phyloP scores from a whole-genome alignment of 1,140 invertebrate species.

The Metopolophium dirhodum region DNA sequence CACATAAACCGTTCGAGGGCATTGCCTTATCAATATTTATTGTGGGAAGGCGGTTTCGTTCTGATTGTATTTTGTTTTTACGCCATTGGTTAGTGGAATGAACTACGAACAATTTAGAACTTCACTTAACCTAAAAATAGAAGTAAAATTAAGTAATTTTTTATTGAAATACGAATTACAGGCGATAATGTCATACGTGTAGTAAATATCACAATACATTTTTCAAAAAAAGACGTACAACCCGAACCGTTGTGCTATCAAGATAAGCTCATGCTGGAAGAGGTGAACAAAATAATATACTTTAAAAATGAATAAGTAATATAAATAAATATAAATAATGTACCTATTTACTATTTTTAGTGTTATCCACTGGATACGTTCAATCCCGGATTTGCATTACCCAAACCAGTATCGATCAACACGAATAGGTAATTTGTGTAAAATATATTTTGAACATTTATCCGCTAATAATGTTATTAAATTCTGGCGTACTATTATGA shows the following conservation, averaged over 20 bases:
- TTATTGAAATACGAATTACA: background rate
- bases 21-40: conserved; percentile 45
- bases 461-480: background rate
- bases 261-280: conserved; percentile 53
- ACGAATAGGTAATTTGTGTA: conserved; percentile 36
- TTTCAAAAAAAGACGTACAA: conserved; percentile 49
- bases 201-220: conserved; percentile 52
- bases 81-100: conserved; percentile 30
- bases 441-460: background rate
- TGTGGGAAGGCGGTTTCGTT: conserved; percentile 50
- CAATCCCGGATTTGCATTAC: conserved; percentile 21
- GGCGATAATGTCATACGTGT: conserved; percentile 45
- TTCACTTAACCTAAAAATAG: background rate
- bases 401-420: conserved; percentile 50
- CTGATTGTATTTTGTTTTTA: conserved; percentile 53
- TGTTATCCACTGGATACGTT: conserved; percentile 25
- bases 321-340: background rate
- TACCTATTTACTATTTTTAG: background rate
- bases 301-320: background rate
- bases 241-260: conserved; percentile 49
- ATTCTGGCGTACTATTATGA: background rate
- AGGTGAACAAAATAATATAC: conserved; percentile 19
- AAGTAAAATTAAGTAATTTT: background rate
- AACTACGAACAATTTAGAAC: background rate
- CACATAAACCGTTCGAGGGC: conserved; percentile 42